These are phyloP conservation scores for Chalcosyrphus nemorum DNA, from an alignment of 2,888 invertebrate species.

Conservation along the genomic window DNA sequence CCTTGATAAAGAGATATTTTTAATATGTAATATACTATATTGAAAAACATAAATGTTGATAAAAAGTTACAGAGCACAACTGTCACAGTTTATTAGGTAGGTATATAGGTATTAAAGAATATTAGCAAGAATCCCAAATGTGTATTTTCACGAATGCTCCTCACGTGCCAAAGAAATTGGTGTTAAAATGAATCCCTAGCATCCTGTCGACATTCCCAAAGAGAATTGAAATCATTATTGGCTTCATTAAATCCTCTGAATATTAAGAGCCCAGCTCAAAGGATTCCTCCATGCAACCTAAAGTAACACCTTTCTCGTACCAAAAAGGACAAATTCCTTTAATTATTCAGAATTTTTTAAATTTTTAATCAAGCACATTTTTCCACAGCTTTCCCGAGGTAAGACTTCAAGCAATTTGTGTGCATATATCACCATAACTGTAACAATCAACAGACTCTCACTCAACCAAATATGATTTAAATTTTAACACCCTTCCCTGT, in stretches of 20 bases:
- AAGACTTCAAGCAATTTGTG: neutral
- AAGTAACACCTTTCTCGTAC: neutral
- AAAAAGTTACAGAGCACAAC: no score
- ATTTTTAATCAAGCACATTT: neutral
- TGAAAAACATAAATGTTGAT: no score
- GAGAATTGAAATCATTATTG: neutral
- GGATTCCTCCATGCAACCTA: neutral
- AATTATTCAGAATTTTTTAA: neutral
- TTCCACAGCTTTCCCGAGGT: neutral
- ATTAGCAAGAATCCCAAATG: neutral
- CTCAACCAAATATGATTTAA: neutral
- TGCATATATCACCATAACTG: neutral
- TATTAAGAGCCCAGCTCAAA: neutral
- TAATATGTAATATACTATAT: no score
- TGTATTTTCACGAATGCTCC: neutral
- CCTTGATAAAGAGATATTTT: no score
- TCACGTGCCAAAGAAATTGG: neutral
- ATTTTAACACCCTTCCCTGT: neutral
- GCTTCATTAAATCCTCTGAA: neutral
- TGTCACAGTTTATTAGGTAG: no score
- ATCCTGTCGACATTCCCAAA: neutral
- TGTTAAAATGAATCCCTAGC: neutral
- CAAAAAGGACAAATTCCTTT: neutral
- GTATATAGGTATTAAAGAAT: no score
- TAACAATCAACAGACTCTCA: neutral